Evolutionary conservation across 1,140 invertebrate genomes (phyloP).

Genomic region (Glomeris maerens): DNA sequence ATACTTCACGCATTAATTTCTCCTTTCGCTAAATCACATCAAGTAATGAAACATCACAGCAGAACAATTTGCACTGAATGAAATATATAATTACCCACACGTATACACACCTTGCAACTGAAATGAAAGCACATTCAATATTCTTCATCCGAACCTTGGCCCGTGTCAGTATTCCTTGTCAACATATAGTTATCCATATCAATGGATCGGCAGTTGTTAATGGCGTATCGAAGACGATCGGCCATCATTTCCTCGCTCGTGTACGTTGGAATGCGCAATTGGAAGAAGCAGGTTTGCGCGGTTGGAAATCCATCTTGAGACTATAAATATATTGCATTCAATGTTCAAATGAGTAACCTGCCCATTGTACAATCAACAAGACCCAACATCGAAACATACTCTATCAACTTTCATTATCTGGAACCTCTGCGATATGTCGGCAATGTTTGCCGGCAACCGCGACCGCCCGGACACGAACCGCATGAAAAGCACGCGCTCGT

Average conservation of each 20-base stretch:
- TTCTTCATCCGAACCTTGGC: slow-evolving; percentile 38
- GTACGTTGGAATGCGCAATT: slow-evolving; percentile 49
- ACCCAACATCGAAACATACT: slow-evolving; percentile 21
- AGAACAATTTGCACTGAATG: too few species aligned
- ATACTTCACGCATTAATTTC: too few species aligned
- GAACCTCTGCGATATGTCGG: slow-evolving; percentile 50
- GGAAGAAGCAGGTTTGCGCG: slow-evolving; percentile 55
- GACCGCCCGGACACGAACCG: slow-evolving; percentile 52
- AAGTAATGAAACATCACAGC: too few species aligned
- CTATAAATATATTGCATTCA: slow-evolving; percentile 4
- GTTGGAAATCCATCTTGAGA: slow-evolving; percentile 46
- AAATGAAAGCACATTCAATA: background rate
- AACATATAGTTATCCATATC: slow-evolving; percentile 62
- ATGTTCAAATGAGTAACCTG: background rate
- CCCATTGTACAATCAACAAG: background rate
- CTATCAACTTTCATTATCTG: slow-evolving; percentile 40
- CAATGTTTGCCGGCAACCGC: slow-evolving; percentile 46
- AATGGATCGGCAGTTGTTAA: slow-evolving; percentile 52
- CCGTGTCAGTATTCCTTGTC: slow-evolving; percentile 42
- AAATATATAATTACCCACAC: background rate
- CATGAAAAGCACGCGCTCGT: slow-evolving; percentile 50
- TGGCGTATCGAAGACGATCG: slow-evolving; percentile 47
- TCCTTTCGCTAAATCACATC: too few species aligned
- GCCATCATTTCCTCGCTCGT: slow-evolving; percentile 43
- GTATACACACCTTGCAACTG: background rate